phyloP scores from a whole-genome alignment of 2,797 vertebrate genomes.

The Champsocephalus esox region DNA sequence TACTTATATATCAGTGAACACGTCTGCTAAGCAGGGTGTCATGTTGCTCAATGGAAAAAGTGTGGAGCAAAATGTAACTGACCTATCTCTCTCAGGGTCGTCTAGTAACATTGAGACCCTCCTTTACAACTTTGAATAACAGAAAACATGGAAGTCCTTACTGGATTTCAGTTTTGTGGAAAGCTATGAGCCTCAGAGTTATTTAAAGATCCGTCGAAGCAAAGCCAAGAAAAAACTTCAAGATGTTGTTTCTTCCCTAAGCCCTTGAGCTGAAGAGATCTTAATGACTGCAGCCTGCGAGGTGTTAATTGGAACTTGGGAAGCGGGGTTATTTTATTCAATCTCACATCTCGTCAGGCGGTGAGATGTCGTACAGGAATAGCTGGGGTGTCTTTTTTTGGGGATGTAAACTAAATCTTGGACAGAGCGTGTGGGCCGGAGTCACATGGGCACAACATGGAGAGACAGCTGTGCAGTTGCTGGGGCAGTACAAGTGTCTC shows the following conservation, averaged over 20 bases:
- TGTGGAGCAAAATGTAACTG: constrained; percentile 21
- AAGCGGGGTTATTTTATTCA: constrained; percentile 7
- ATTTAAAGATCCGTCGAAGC: neutral
- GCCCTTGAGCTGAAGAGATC: constrained; percentile 18
- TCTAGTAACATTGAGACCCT: constrained; percentile 5
- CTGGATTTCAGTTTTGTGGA: constrained; percentile 3
- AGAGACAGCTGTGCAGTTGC: constrained; percentile 61
- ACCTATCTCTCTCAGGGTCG: constrained; percentile 34
- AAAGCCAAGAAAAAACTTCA: constrained; percentile 13
- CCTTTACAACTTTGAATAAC: neutral
- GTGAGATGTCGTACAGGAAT: constrained; percentile 53
- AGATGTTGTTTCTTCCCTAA: constrained; percentile 10
- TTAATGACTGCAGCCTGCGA: constrained; percentile 16
- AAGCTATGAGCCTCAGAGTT: neutral
- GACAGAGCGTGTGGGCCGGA: constrained; percentile 54
- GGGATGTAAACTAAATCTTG: constrained; percentile 69
- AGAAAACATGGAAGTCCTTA: constrained; percentile 12
- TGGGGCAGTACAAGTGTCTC: constrained; percentile 15
- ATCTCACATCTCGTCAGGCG: constrained; percentile 38
- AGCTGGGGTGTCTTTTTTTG: constrained; percentile 50
- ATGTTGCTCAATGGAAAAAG: constrained; percentile 15
- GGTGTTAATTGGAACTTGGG: constrained; percentile 46
- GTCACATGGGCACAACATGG: constrained; percentile 63
- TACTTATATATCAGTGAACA: constrained; percentile 40
- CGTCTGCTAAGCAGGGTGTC: constrained; percentile 12